Percentiles rank a stretch among this genome's conserved stretches.
Conservation (phyloP, 2,888 invertebrate species). For the Napeogenes inachia region DNA sequence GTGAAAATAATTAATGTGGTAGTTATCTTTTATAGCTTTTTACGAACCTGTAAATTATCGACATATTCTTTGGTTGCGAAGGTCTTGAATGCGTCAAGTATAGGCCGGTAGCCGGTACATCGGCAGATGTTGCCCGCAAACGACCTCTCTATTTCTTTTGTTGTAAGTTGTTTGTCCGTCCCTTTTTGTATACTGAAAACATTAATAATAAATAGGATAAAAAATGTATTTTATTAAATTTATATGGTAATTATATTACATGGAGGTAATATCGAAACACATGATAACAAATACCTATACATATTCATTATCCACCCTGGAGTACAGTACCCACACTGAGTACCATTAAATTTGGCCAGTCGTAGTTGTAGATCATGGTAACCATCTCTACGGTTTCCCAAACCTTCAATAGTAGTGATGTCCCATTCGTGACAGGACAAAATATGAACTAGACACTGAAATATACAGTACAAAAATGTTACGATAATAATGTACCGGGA, state of each 20-base stretch:
- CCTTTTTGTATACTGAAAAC: conserved; percentile 61
- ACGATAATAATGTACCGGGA: too few relatives aligned
- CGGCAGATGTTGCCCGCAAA: conserved; percentile 88
- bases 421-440: conserved; percentile 82
- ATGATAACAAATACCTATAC: conserved; percentile 80
- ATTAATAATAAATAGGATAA: too few relatives aligned
- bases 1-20: too few relatives aligned
- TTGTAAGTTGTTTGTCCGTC: conserved; percentile 68
- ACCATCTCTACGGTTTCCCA: conserved; percentile 80
- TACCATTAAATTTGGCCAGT: conserved; percentile 81
- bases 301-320: conserved; percentile 88
- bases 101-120: conserved; percentile 88
- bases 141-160: conserved; percentile 82
- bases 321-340: conserved; percentile 86
- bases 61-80: conserved; percentile 79
- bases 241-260: too few relatives aligned
- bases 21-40: neutral
- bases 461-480: neutral
- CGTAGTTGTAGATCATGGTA: conserved; percentile 82
- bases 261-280: neutral
- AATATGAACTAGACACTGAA: conserved; percentile 80
- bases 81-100: conserved; percentile 87
- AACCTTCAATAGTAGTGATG: conserved; percentile 84
- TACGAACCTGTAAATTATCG: conserved; percentile 56
- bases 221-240: too few relatives aligned